Evolutionary conservation across 2,888 invertebrate genomes (phyloP).

Genomic region (Drosophila borealis): DNA sequence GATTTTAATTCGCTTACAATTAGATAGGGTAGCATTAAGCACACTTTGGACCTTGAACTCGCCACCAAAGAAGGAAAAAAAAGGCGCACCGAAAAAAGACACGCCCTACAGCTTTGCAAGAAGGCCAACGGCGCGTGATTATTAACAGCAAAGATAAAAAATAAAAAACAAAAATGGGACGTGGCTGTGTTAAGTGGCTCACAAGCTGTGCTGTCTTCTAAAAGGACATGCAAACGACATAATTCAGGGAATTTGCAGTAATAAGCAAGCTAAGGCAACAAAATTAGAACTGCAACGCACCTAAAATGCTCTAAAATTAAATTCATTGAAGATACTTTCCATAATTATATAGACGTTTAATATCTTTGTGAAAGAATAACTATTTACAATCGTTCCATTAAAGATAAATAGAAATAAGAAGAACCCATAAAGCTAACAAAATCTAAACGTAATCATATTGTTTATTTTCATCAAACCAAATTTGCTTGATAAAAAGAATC

Average conservation of each 20-base stretch:
- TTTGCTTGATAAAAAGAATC: no score
- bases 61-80: background rate
- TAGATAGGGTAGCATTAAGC: slow-evolving; percentile 35
- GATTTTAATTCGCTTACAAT: slow-evolving; percentile 67
- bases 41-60: slow-evolving; percentile 24
- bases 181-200: slow-evolving; percentile 53
- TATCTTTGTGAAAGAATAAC: no score
- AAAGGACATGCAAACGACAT: slow-evolving; percentile 62
- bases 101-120: slow-evolving; percentile 19
- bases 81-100: slow-evolving; percentile 6
- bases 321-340: background rate
- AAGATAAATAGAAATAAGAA: no score
- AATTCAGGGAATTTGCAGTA: slow-evolving; percentile 49
- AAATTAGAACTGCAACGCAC: slow-evolving; percentile 5
- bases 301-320: slow-evolving; percentile 24
- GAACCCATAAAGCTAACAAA: no score
- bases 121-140: slow-evolving; percentile 38
- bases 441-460: no score
- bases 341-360: background rate
- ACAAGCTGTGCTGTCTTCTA: slow-evolving; percentile 44
- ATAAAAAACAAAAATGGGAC: slow-evolving; percentile 14
- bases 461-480: no score
- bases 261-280: slow-evolving; percentile 31
- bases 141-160: slow-evolving; percentile 26
- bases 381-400: no score